Evolutionary conservation across 2,797 vertebrate species (phyloP), one percentile per base, ranked within the genome.

Genomic region (Enteromius paludinosus): DNA sequence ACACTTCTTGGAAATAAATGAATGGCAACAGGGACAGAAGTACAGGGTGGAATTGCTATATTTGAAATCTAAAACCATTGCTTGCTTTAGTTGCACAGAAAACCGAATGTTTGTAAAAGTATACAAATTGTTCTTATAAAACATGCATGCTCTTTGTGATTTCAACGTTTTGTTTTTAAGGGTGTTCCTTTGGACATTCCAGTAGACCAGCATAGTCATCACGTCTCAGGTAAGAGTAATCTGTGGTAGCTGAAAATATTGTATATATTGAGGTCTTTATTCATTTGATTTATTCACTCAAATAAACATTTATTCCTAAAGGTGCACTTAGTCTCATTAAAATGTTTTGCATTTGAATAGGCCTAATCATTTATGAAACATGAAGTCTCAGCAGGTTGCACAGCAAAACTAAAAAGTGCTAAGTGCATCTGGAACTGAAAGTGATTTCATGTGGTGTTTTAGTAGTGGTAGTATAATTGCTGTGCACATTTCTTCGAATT

Each of bases 1-100:
- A 87, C 78, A 82, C 69, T 71, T 25, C 28, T 81, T 77, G 45
- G 47, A 69, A 86, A 82, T 59, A 68, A 86, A 83, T 72, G 5
- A 70, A 68, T 74, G 23, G 28, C 75, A 84, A 82, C 68, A 23
- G 17, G 77, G 66, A 72, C 61, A 25, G 49, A 73, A 38, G 59
- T 20, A 71, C 9, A 78, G 80, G 25, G 52, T 0, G 17, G 33
- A 68, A 70, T 59, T 33, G 12, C 18, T 52, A 71, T 71, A 71
- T 71, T 33, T 23, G 52, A 35, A 38, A 8, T 28, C 41, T 33
- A 14, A 69, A 43, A 38, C 2, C 11, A 15, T 18, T 45, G 14
- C 43, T 70, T 25, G 41, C 35, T 2, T 35, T 65, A 38, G 59
- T 15, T 30, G 59, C 14, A 61, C 59, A 28, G 18, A n/a, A 23